Base-by-base conservation (phyloP, 2,888 invertebrate species). In the Portevinia maculata region DNA sequence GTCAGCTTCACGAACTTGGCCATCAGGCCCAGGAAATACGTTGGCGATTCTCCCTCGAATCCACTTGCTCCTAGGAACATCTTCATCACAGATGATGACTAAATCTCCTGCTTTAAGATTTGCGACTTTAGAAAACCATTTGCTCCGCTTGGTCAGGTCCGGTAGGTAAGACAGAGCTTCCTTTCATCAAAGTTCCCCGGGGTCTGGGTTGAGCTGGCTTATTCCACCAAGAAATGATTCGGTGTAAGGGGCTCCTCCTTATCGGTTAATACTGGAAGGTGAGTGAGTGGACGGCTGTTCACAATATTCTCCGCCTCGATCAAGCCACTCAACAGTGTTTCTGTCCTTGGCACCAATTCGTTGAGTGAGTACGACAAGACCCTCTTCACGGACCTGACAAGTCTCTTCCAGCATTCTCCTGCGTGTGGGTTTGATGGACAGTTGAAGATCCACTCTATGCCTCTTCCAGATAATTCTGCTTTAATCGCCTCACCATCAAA, bases 11-110 rank as follows among this genome's bases (percentile, higher is more conserved):
- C 21, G 19, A 9, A 48, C 4, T 24, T 21, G 46, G 2, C 46
- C n/a, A 48, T 48, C 19, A 1, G 21, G n/a, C 11, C 46, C n/a
- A 11, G 44, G 8, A 41, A 64, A 83, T 0, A 78, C 59, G 11
- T 44, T 37, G 9, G 3, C 15, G 4, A 78, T 65, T 24, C 75
- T 67, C 7, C 76, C 79, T 8, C 50, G 46, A 4, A 28, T 41
- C 83, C 79, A 83, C 24, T 74, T 60, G 17, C 74, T 55, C 15
- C 75, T 64, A 8, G 81, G 64, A 9, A 41, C 62, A n/a, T 30
- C 62, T 3, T 28, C 17, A 1, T 79, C 84, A n/a, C 76, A 60
- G 13, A 74, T 13, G 7, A 83, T 11, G 3, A 84, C 75, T 7
- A 84, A 7, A 13, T 78, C 55, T 8, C 48, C 69, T 7, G 41